Conservation (phyloP, 2,888 invertebrate genomes). For the Ischnura elegans region DNA sequence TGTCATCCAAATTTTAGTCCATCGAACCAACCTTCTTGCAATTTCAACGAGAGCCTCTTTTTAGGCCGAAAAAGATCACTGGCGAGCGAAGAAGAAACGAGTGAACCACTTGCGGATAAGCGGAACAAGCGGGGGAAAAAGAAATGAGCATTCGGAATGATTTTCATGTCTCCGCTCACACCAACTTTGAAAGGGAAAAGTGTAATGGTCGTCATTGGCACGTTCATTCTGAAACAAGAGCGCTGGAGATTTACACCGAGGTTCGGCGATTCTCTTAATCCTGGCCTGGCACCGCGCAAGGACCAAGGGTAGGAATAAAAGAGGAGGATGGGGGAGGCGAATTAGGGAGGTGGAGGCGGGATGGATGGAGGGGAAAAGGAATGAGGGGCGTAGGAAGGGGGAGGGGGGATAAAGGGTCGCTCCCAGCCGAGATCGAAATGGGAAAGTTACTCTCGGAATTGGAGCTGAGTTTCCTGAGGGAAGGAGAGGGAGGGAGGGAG, state of each 20-base stretch:
- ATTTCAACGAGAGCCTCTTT: too few relatives aligned
- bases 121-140: too few relatives aligned
- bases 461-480: slow-evolving; percentile 53
- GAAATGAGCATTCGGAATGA: background rate
- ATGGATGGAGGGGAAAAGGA: background rate
- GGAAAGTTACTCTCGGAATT: slow-evolving; percentile 64
- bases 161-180: background rate
- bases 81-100: too few relatives aligned
- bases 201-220: background rate
- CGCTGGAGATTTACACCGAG: background rate
- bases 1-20: too few relatives aligned
- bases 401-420: background rate
- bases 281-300: background rate
- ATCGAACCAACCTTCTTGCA: too few relatives aligned
- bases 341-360: background rate
- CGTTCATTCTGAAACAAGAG: background rate
- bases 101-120: too few relatives aligned
- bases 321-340: background rate
- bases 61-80: too few relatives aligned
- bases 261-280: background rate
- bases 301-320: background rate
- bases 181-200: background rate
- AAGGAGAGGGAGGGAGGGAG: background rate
- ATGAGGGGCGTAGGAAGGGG: background rate
- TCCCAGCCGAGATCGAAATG: slow-evolving; percentile 55